These are phyloP conservation scores for Vesta saturnalis DNA, from an alignment of 2,888 invertebrate genomes.

Conservation along the genomic window DNA sequence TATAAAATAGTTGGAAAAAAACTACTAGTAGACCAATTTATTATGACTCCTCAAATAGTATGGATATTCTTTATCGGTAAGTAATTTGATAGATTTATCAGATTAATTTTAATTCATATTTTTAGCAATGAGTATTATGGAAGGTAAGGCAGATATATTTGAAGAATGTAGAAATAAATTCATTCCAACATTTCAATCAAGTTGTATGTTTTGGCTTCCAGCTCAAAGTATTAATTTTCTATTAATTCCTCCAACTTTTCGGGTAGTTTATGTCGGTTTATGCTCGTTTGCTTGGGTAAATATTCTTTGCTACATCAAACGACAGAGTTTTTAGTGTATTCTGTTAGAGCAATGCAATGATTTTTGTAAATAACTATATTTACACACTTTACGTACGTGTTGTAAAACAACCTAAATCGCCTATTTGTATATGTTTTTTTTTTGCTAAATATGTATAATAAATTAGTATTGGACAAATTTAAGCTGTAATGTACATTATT, in stretches of 20 bases:
- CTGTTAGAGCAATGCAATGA: too few relatives aligned
- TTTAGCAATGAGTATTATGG: constrained; percentile 80
- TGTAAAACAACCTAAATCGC: too few relatives aligned
- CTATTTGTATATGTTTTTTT: too few relatives aligned
- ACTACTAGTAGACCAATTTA: constrained; percentile 78
- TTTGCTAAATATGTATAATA: too few relatives aligned
- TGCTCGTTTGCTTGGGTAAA: constrained; percentile 88
- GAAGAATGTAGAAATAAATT: constrained; percentile 79
- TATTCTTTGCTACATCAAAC: constrained; percentile 83
- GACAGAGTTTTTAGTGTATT: constrained; percentile 60
- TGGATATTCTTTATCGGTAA: constrained; percentile 77
- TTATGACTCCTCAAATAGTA: constrained; percentile 78
- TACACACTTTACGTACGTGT: too few relatives aligned
- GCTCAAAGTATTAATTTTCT: constrained; percentile 82
- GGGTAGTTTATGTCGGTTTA: constrained; percentile 82
- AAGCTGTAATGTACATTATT: too few relatives aligned
- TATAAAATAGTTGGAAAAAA: constrained; percentile 72
- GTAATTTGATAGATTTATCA: constrained; percentile 43
- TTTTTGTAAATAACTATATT: too few relatives aligned
- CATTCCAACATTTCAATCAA: constrained; percentile 74
- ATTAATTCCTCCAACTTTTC: constrained; percentile 74
- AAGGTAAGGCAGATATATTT: constrained; percentile 73
- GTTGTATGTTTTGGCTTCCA: constrained; percentile 87
- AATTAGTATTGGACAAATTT: too few relatives aligned
- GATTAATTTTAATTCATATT: constrained; percentile 33